Conservation (phyloP, 2,113 vertebrate genomes). For the Dissostichus mawsoni region DNA sequence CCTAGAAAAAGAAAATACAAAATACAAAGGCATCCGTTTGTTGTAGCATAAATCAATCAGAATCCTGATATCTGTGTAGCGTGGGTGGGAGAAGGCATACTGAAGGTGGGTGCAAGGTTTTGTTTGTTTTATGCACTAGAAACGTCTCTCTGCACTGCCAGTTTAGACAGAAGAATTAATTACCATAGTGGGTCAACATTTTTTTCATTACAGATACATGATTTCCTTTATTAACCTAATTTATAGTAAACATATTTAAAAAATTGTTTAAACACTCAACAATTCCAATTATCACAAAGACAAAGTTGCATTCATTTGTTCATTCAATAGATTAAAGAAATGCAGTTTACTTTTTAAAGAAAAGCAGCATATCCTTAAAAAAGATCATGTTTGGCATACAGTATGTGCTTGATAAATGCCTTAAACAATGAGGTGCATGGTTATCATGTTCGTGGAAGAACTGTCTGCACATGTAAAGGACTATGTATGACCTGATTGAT, state of each 20-base stretch:
- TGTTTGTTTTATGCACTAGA: constrained; percentile 5
- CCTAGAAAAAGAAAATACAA: neutral
- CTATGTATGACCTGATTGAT: neutral
- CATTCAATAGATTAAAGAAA: neutral
- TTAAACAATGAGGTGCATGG: neutral
- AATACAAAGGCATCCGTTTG: constrained; percentile 7
- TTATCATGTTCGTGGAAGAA: neutral
- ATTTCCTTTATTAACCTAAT: neutral
- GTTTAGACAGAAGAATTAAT: constrained; percentile 12
- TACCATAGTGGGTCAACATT: neutral
- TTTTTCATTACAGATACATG: neutral
- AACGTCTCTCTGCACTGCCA: constrained; percentile 11
- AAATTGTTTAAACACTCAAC: neutral
- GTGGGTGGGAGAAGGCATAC: constrained; percentile 42
- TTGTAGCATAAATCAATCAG: constrained; percentile 7
- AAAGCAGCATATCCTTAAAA: neutral
- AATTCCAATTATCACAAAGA: too few species aligned
- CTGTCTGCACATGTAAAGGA: neutral
- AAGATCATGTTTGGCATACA: too few species aligned
- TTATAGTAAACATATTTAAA: neutral
- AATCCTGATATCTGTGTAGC: constrained; percentile 17
- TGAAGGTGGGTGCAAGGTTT: constrained; percentile 42
- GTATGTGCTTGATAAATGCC: neutral
- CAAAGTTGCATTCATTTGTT: constrained; percentile 6
- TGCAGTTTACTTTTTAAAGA: neutral